Percentiles rank a stretch among this genome's conserved stretches.
Conservation (phyloP, 2,113 vertebrate species). For the Menidia beryllina region DNA sequence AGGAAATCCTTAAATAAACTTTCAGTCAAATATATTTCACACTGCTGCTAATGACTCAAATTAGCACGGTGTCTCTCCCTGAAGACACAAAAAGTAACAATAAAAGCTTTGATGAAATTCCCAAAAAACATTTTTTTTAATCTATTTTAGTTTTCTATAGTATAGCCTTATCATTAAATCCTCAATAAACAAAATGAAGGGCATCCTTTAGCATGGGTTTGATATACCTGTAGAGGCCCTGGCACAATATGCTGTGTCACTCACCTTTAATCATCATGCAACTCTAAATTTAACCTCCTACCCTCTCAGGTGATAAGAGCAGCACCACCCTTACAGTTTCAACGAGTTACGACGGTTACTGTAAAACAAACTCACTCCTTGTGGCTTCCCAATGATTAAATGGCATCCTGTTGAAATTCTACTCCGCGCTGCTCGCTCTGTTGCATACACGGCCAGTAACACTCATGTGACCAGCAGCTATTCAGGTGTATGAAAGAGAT, state of each 20-base stretch:
- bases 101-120: not conserved
- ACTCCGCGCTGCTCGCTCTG: slow-evolving; percentile 38
- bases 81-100: not conserved
- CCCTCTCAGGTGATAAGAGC: slow-evolving; percentile 34
- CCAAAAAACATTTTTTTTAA: not conserved
- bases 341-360: slow-evolving; percentile 31
- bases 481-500: slow-evolving; percentile 79
- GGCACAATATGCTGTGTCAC: slow-evolving; percentile 37
- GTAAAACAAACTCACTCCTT: slow-evolving; percentile 29
- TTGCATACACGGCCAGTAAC: slow-evolving; percentile 31
- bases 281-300: slow-evolving; percentile 51
- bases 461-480: slow-evolving; percentile 74
- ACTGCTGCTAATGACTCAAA: not conserved
- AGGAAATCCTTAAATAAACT: not conserved
- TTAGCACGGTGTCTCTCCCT: not conserved
- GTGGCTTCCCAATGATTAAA: slow-evolving; percentile 19
- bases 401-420: slow-evolving; percentile 24
- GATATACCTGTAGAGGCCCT: slow-evolving; percentile 18
- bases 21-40: not conserved
- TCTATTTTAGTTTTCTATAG: not conserved
- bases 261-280: slow-evolving; percentile 26
- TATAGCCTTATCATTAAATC: not conserved
- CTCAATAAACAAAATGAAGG: not conserved
- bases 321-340: slow-evolving; percentile 26
- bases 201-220: slow-evolving; percentile 15